phyloP scores from a whole-genome alignment of 2,888 invertebrate species.

The Aleiodes leptofemur region DNA sequence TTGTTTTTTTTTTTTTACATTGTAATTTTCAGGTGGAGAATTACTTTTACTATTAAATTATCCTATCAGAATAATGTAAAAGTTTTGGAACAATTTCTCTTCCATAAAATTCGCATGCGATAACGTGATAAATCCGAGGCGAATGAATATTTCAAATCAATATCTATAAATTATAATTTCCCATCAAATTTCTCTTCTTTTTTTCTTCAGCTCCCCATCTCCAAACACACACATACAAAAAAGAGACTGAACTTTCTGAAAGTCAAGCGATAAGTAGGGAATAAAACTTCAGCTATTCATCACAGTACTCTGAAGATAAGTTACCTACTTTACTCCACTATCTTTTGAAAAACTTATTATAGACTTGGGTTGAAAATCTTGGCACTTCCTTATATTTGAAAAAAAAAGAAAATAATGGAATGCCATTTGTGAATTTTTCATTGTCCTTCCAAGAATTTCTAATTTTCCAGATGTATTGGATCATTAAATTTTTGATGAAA shows the following conservation, averaged over 20 bases:
- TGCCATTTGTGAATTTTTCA: conserved; percentile 37
- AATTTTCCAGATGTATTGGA: conserved; percentile 25
- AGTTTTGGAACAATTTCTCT: no score
- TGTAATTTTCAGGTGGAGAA: not conserved
- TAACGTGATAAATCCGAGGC: not conserved
- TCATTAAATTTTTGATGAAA: conserved; percentile 6
- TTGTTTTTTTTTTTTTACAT: not conserved
- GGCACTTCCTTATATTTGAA: conserved; percentile 23
- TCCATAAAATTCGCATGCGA: no score
- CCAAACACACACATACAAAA: no score
- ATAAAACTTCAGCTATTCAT: conserved; percentile 55
- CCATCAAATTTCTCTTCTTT: conserved; percentile 10
- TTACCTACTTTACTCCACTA: conserved; percentile 48
- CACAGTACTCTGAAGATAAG: conserved; percentile 51
- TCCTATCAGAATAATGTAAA: not conserved
- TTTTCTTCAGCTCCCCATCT: not conserved
- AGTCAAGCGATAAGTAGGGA: conserved; percentile 48
- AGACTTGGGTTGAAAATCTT: conserved; percentile 32
- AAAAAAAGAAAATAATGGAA: conserved; percentile 30
- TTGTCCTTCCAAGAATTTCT: conserved; percentile 9
- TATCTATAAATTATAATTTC: conserved; percentile 11
- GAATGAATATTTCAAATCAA: conserved; percentile 20
- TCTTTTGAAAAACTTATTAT: conserved; percentile 51
- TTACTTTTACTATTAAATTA: not conserved
- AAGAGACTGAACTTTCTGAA: conserved; percentile 7